Evolutionary conservation across 2,888 invertebrate species (phyloP).

Genomic region (Gnatocerus cornutus): DNA sequence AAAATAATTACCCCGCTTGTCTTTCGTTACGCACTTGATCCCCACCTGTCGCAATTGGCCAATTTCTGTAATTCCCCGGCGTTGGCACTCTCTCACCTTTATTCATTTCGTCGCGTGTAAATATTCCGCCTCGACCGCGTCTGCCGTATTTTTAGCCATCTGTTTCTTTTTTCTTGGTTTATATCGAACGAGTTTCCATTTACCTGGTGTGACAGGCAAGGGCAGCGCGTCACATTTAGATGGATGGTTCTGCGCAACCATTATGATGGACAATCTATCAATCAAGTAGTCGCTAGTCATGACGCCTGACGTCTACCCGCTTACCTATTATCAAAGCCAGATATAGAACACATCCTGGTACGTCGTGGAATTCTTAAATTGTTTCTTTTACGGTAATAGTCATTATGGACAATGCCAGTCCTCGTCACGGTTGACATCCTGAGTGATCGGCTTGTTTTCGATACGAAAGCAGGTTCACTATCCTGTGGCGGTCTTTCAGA

Average conservation of each 20-base stretch:
- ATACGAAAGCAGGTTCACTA: slow-evolving; percentile 33
- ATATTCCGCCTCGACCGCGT: slow-evolving; percentile 23
- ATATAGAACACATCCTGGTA: not conserved
- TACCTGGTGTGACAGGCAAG: slow-evolving; percentile 64
- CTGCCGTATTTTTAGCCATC: slow-evolving; percentile 45
- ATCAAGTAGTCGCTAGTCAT: slow-evolving; percentile 69
- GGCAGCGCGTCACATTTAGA: slow-evolving; percentile 65
- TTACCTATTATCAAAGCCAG: slow-evolving; percentile 41
- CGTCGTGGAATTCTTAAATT: slow-evolving; percentile 6
- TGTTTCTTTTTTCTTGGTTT: slow-evolving; percentile 48
- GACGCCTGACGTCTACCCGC: slow-evolving; percentile 64
- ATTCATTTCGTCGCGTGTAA: slow-evolving; percentile 26
- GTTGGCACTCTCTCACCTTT: too few relatives aligned
- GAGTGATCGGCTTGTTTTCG: slow-evolving; percentile 40
- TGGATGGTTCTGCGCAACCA: slow-evolving; percentile 69
- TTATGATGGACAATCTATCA: slow-evolving; percentile 72
- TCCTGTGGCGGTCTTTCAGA: slow-evolving; percentile 47
- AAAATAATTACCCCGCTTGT: too few relatives aligned
- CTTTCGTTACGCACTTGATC: too few relatives aligned
- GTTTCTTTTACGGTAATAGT: slow-evolving; percentile 3
- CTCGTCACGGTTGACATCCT: slow-evolving; percentile 44
- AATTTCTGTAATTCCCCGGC: too few relatives aligned
- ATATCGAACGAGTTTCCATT: slow-evolving; percentile 56
- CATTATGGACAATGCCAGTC: slow-evolving; percentile 16
- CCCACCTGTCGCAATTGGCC: too few relatives aligned